phyloP scores from a whole-genome alignment of 53 echinoderm and acorn worm genomes.

The Holothuria leucospilota region DNA sequence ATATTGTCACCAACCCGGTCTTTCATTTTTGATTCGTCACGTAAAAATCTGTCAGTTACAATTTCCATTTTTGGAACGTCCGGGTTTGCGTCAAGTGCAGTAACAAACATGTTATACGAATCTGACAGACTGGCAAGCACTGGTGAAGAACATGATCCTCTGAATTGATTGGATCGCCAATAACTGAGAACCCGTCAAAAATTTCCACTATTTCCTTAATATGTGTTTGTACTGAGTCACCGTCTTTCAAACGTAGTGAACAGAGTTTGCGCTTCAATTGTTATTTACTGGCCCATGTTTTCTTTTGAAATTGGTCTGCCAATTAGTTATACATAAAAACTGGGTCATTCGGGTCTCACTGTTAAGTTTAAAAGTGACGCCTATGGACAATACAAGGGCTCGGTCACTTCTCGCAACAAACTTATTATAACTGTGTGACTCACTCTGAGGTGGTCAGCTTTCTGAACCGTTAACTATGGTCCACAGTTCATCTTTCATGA shows the following conservation, averaged over 20 bases:
- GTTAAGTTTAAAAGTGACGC: not conserved
- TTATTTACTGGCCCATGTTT: slow-evolving; percentile 13
- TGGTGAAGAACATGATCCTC: too few relatives aligned
- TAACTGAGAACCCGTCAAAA: not conserved
- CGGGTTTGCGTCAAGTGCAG: too few relatives aligned
- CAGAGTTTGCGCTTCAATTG: not conserved
- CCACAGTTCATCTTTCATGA: slow-evolving; percentile 18
- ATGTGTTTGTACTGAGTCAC: slow-evolving; percentile 8
- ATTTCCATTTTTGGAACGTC: too few relatives aligned
- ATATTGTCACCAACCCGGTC: not conserved
- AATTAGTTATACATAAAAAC: not conserved
- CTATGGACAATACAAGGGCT: not conserved
- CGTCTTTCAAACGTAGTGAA: not conserved
- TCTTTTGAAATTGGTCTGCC: slow-evolving; percentile 26
- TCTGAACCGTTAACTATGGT: not conserved
- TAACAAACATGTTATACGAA: too few relatives aligned
- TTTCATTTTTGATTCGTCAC: too few relatives aligned
- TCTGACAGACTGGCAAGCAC: too few relatives aligned
- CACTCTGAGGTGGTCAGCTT: not conserved
- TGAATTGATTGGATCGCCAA: too few relatives aligned
- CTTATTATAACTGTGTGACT: not conserved
- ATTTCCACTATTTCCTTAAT: slow-evolving; percentile 13
- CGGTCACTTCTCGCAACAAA: too few relatives aligned
- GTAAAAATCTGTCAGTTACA: too few relatives aligned
- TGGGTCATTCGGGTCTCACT: not conserved